These are phyloP conservation scores for Monoplex corrugatus DNA, from an alignment of 2,888 invertebrate genomes.

Conservation along the genomic window DNA sequence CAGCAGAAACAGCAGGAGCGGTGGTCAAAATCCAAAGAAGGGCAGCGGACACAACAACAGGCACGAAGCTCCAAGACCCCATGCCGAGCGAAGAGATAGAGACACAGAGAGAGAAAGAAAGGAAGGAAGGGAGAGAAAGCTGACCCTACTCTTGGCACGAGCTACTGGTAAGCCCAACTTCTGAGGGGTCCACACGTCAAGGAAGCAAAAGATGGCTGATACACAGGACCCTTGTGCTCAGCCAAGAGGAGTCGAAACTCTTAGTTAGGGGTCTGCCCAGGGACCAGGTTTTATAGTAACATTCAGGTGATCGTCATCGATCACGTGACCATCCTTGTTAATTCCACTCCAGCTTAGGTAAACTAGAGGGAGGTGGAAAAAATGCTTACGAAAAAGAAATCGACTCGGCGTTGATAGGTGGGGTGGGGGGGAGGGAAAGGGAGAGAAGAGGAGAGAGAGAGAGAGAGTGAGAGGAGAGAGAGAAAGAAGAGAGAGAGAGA, in stretches of 20 bases:
- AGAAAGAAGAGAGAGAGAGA: too few relatives aligned
- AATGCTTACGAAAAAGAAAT: too few relatives aligned
- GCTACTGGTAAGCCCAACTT: not conserved
- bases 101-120: not conserved
- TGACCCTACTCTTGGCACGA: too few relatives aligned
- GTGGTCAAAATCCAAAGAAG: not conserved
- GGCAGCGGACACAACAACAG: not conserved
- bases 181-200: not conserved
- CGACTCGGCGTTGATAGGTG: too few relatives aligned
- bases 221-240: not conserved
- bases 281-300: not conserved
- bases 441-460: too few relatives aligned
- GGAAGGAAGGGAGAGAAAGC: too few relatives aligned
- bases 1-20: not conserved
- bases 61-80: not conserved
- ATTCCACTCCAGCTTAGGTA: too few relatives aligned
- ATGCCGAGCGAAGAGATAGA: not conserved
- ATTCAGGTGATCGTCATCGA: not conserved
- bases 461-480: too few relatives aligned
- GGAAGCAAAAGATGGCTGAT: not conserved
- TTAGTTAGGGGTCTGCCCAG: not conserved
- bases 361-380: too few relatives aligned
- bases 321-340: too few relatives aligned
- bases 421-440: too few relatives aligned
- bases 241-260: not conserved